A percentile compares a stretch with the other conserved stretches of the same genome.
Conservation (phyloP, 2,113 vertebrate genomes). For the Anarrhichthys ocellatus region DNA sequence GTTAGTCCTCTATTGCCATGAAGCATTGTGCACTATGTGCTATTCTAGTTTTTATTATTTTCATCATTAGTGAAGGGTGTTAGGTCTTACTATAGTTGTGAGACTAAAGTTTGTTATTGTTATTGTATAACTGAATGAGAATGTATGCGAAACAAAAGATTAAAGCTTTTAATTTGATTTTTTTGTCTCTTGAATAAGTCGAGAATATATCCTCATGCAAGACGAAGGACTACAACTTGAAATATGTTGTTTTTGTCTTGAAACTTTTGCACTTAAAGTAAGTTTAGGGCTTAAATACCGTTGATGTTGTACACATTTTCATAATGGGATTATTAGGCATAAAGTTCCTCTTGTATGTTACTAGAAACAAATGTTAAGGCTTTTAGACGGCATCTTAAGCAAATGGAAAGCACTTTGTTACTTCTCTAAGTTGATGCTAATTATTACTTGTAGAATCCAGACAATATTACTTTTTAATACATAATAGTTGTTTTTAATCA, state of each 20-base stretch:
- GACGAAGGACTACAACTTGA: neutral
- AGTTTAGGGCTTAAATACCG: neutral
- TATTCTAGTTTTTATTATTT: neutral
- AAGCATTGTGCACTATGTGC: neutral
- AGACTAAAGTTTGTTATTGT: neutral
- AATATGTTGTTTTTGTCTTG: neutral
- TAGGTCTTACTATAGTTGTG: neutral
- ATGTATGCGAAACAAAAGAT: neutral
- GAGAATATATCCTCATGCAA: neutral
- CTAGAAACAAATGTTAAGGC: slow-evolving; percentile 2
- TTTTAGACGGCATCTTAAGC: neutral
- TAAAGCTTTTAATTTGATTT: neutral
- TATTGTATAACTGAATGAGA: neutral
- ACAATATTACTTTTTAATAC: neutral
- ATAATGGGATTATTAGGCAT: slow-evolving; percentile 5
- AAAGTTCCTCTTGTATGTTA: neutral
- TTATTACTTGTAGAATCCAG: neutral
- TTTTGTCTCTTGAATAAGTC: neutral
- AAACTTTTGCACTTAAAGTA: neutral
- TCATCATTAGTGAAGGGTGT: neutral
- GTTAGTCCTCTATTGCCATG: neutral
- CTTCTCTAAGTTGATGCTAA: neutral
- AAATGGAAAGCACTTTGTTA: neutral
- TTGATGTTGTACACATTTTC: neutral
- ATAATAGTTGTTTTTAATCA: slow-evolving; percentile 4